Conservation (phyloP, 2,113 vertebrate species). For the Nannospalax galili region DNA sequence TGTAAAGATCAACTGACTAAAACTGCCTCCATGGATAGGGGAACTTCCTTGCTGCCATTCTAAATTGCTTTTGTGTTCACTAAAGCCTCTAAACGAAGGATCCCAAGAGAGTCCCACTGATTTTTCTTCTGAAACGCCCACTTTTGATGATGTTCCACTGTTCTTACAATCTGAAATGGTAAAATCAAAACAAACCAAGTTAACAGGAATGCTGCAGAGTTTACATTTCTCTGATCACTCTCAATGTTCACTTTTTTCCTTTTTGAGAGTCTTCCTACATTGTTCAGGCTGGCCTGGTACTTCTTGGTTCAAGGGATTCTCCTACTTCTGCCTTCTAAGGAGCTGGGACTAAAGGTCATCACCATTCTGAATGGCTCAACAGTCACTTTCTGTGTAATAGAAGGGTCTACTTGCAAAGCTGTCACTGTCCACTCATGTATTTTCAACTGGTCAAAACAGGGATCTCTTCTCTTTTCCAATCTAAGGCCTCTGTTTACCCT, state of each 20-base stretch:
- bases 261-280: background rate
- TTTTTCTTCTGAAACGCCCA: conserved; percentile 53
- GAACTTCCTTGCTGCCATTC: conserved; percentile 65
- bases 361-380: background rate
- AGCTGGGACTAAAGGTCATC: background rate
- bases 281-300: background rate
- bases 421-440: background rate
- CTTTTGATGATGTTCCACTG: background rate
- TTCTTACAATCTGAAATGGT: conserved; percentile 72
- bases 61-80: conserved; percentile 37
- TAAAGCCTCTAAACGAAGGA: conserved; percentile 56
- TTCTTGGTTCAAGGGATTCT: background rate
- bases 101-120: conserved; percentile 28
- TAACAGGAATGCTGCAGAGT: background rate
- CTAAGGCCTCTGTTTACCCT: background rate
- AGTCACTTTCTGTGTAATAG: background rate
- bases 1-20: conserved; percentile 72
- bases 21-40: background rate
- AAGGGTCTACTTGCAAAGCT: background rate
- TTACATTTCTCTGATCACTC: conserved; percentile 41
- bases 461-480: background rate
- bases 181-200: conserved; percentile 49
- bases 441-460: background rate
- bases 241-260: background rate
- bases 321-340: background rate